phyloP scores from a whole-genome alignment of 1,140 invertebrate genomes.

The Neodiprion fabricii region DNA sequence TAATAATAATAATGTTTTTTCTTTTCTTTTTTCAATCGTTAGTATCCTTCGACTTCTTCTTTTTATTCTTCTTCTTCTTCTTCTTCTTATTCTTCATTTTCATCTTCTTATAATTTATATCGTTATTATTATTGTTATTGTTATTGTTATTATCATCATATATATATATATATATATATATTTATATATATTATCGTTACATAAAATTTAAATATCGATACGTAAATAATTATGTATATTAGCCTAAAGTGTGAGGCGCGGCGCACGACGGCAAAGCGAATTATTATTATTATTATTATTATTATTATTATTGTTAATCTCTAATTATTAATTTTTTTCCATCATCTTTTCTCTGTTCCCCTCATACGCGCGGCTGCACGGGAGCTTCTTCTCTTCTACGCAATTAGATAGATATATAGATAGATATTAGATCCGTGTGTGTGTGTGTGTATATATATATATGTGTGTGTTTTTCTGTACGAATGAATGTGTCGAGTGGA shows the following conservation, averaged over 20 bases:
- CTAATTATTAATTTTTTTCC: neutral
- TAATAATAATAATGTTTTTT: slow-evolving; percentile 25
- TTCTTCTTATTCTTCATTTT: slow-evolving; percentile 33
- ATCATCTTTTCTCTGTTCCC: neutral
- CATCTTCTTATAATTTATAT: slow-evolving; percentile 64
- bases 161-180: slow-evolving; percentile 41
- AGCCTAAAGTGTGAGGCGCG: slow-evolving; percentile 60
- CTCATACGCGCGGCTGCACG: too few relatives aligned
- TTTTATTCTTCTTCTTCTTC: too few relatives aligned
- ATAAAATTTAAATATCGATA: slow-evolving; percentile 54
- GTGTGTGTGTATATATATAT: neutral
- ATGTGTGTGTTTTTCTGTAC: neutral
- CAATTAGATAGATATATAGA: neutral
- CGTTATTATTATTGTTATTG: slow-evolving; percentile 60
- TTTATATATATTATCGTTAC: slow-evolving; percentile 11
- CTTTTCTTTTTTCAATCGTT: too few relatives aligned
- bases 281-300: slow-evolving; percentile 11
- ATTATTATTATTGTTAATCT: too few relatives aligned
- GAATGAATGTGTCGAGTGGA: neutral
- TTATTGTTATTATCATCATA: slow-evolving; percentile 42
- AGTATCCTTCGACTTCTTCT: too few relatives aligned
- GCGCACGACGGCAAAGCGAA: slow-evolving; percentile 61
- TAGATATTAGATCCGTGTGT: neutral
- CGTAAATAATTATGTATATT: slow-evolving; percentile 35
- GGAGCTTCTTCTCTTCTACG: too few relatives aligned